Base-by-base conservation (phyloP, 2,888 invertebrate species). In the Eupithecia inturbata region DNA sequence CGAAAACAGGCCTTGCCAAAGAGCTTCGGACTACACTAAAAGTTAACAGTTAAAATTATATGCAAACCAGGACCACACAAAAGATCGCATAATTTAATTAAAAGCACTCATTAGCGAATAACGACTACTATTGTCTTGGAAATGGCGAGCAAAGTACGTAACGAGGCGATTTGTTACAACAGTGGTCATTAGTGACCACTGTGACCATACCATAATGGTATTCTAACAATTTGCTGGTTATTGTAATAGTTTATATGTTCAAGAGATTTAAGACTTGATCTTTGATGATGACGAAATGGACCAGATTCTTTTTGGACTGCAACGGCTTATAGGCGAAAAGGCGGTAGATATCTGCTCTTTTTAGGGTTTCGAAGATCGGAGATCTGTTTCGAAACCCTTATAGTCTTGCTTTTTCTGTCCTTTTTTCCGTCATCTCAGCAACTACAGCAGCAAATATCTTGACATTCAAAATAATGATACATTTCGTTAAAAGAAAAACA, bases 121-220 rank as follows among this genome's bases (percentile, higher is more conserved):
- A 73, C 71, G 75, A 71, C n/a, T 66, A 36, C 68, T 71, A 76
- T 76, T 76, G 75, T 76, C 75, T 76, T 66, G 72, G 62, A 39
- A 79, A 73, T 78, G 77, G 81, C 63, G 75, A 71, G 73, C 67
- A 49, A 70, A 75, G 75, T 68, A 70, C 76, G 62, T 72, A 74
- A 79, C 72, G 67, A 68, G 12, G 53, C 76, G 68, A 78, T 78
- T 74, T 72, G 74, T 78, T 74, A 67, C 63, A 39, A 64, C 67
- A 12, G 26, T n/a, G 67, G 74, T 76, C 77, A 57, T 78, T 78
- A 76, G 76, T n/a, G 72, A 72, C 68, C 75, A 4, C 76, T 74
- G 76, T n/a, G 72, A 72, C 68, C 75, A 4, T 3, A n/a, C 49
- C 33, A 41, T 33, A 70, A 67, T 63, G 64, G 19, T 68, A 53